Base-by-base conservation (phyloP, 2,797 vertebrate species). In the Pseudochirops cupreus region DNA sequence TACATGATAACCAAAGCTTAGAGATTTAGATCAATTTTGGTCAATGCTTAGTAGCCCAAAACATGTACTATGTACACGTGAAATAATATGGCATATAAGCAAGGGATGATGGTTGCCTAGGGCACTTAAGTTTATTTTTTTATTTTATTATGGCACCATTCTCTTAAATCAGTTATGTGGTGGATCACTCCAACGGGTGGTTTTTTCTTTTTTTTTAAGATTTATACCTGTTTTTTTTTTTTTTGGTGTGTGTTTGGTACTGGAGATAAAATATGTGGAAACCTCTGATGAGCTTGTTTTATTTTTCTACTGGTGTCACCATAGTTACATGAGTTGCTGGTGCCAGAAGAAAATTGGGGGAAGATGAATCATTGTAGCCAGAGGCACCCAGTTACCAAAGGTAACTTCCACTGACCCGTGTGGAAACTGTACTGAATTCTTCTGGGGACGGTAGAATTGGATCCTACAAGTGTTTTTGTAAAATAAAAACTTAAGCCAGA, bases 1-100 rank as follows among this genome's bases (percentile, higher is more conserved):
- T 97, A 98, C 97, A 46, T 98, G 97, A 97, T 98, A 97, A 95
- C 98, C 98, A 98, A 98, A 98, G 95, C 91, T 50, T 96, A 98
- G 94, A 95, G 92, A 97, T 97, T 96, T 97, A 91, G 97, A 98
- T 97, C 97, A 98, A 96, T 98, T 97, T 98, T 98, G 97, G 95
- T 98, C 96, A 97, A 97, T 97, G 50, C 97, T 96, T 97, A 97
- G 92, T 92, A 97, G 96, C 92, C 94, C 93, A 28, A 97, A 97
- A 87, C 94, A 53, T 7, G 0, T 98, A 95, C 97, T 98, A 91
- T 98, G 97, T 97, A 98, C 96, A 96, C 87, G 87, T 53, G 31
- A 91, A 92, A 95, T 98, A 97, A 95, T 92, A 94, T 0, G 91
- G 74, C 93, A 12, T 95, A 57, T 96, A 93, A 97, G 96, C 93